These are phyloP conservation scores for Elmis aenea DNA, from an alignment of 2,888 invertebrate species.

Conservation along the genomic window DNA sequence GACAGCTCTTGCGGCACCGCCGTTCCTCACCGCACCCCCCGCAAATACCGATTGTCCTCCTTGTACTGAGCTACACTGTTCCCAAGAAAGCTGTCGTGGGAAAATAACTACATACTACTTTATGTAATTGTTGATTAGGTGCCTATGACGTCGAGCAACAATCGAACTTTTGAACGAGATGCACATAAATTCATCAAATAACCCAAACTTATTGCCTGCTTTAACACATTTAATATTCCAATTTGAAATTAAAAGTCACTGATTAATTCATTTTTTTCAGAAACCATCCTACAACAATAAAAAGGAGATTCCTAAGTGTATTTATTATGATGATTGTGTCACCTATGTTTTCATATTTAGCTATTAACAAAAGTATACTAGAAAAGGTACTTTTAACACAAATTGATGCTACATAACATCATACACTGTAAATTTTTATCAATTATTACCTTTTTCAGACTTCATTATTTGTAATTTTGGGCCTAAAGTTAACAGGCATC, in stretches of 20 bases:
- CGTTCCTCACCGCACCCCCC: constrained; percentile 17
- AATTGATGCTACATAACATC: constrained; percentile 1
- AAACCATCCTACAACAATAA: constrained; percentile 84
- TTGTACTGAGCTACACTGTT: constrained; percentile 9
- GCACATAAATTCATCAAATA: too few species aligned
- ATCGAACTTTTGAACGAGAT: too few species aligned
- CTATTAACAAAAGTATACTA: constrained; percentile 59
- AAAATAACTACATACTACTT: neutral
- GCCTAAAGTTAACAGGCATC: constrained; percentile 69
- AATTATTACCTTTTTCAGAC: constrained; percentile 46
- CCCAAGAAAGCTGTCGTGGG: neutral
- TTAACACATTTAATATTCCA: too few species aligned
- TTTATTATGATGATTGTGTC: constrained; percentile 75
- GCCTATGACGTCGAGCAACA: too few species aligned
- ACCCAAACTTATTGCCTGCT: too few species aligned
- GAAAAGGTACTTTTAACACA: constrained; percentile 47
- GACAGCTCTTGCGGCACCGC: constrained; percentile 21
- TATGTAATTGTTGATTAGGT: neutral
- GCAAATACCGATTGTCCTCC: constrained; percentile 12
- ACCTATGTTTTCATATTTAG: constrained; percentile 70
- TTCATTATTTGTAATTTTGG: constrained; percentile 66
- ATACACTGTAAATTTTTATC: constrained; percentile 3
- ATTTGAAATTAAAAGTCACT: too few species aligned
- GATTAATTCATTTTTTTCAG: constrained; percentile 62
- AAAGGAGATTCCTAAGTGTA: constrained; percentile 81